Evolutionary conservation across 2,797 vertebrate species (phyloP).

Genomic region (Sebastes itinus): DNA sequence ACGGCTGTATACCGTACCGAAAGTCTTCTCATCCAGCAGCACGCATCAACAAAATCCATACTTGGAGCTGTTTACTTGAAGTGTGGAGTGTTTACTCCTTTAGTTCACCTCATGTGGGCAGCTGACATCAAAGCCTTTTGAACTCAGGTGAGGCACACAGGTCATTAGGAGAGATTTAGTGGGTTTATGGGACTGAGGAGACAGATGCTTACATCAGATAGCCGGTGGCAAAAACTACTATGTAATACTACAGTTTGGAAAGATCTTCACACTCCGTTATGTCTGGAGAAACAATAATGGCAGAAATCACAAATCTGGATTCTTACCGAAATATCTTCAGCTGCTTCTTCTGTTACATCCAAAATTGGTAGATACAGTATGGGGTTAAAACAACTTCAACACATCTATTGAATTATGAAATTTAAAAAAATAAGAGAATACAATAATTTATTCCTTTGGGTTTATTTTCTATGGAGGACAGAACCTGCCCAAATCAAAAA

Average conservation of each 20-base stretch:
- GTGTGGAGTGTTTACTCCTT: slow-evolving; percentile 22
- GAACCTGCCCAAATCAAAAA: neutral
- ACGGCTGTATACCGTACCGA: neutral
- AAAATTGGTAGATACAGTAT: neutral
- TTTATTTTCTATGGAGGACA: neutral
- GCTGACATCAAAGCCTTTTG: slow-evolving; percentile 28
- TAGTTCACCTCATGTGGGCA: slow-evolving; percentile 11
- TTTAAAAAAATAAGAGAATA: neutral
- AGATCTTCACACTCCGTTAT: neutral
- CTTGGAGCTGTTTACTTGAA: slow-evolving; percentile 17
- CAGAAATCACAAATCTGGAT: neutral
- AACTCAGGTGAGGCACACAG: slow-evolving; percentile 17
- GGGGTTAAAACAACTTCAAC: neutral
- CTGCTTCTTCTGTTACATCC: neutral
- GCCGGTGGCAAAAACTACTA: neutral
- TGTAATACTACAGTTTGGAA: neutral
- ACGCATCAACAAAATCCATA: slow-evolving; percentile 23
- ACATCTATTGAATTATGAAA: neutral
- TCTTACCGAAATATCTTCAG: neutral
- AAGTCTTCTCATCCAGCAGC: neutral
- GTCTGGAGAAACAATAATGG: neutral
- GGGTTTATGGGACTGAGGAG: neutral
- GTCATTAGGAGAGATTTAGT: slow-evolving; percentile 1
- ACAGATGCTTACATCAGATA: neutral
- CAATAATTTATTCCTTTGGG: neutral